Evolutionary conservation across 2,888 invertebrate genomes (phyloP).

Genomic region (Epicampocera succincta): DNA sequence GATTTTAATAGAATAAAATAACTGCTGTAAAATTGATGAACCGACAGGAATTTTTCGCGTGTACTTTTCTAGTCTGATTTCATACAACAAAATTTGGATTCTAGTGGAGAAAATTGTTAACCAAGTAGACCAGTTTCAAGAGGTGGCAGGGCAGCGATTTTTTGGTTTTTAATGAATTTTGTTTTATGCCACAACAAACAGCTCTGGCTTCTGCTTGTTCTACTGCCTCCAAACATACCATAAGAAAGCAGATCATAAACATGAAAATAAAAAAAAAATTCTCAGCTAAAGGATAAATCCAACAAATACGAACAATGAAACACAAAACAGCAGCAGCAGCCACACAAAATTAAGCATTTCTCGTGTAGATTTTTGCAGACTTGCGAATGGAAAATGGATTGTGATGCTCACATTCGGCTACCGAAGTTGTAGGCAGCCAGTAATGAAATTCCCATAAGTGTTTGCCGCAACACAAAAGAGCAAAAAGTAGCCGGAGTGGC

Average conservation of each 20-base stretch:
- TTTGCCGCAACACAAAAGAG: constrained; percentile 31
- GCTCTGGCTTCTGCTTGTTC: not conserved
- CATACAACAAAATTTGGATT: too few relatives aligned
- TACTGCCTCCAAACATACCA: not conserved
- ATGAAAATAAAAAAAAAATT: constrained; percentile 14
- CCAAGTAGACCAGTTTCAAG: not conserved
- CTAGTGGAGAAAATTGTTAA: not conserved
- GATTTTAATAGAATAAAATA: too few relatives aligned
- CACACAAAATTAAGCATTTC: constrained; percentile 18
- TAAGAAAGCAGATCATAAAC: constrained; percentile 35
- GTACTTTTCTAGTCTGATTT: not conserved
- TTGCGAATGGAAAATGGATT: constrained; percentile 12
- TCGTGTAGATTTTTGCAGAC: not conserved
- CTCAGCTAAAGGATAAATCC: constrained; percentile 31
- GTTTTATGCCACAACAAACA: not conserved
- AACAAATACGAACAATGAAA: constrained; percentile 21
- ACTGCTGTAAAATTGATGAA: too few relatives aligned
- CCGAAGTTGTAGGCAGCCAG: not conserved
- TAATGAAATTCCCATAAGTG: constrained; percentile 64
- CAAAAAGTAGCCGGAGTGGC: constrained; percentile 8
- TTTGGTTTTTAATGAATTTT: constrained; percentile 1
- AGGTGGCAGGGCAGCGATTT: not conserved
- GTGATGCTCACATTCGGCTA: constrained; percentile 1
- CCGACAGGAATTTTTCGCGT: not conserved
- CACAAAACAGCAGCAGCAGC: not conserved